Conservation (phyloP, 2,797 vertebrate genomes). For the Cyclura pinguis region DNA sequence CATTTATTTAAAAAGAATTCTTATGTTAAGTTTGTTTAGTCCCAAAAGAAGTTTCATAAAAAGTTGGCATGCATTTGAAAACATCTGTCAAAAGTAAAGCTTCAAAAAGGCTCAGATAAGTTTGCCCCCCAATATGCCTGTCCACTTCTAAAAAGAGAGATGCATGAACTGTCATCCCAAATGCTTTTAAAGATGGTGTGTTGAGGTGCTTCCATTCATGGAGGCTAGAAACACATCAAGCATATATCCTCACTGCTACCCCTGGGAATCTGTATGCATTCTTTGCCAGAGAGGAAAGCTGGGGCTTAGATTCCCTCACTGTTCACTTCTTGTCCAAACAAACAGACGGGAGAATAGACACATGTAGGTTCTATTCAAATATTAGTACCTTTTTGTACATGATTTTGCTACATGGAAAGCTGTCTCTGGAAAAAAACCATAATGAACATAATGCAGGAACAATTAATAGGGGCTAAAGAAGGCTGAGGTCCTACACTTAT, state of each 20-base stretch:
- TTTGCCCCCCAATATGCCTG: not conserved
- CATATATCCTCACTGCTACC: not conserved
- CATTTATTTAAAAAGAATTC: not conserved
- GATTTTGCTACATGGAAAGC: not conserved
- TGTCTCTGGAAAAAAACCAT: not conserved
- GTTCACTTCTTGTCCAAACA: not conserved
- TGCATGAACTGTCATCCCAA: not conserved
- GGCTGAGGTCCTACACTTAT: not conserved
- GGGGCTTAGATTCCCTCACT: not conserved
- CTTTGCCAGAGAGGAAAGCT: not conserved
- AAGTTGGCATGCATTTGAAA: slow-evolving; percentile 37
- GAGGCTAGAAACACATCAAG: not conserved
- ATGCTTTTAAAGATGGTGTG: not conserved
- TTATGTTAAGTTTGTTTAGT: not conserved
- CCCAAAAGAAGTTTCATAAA: not conserved
- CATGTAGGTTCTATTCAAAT: not conserved
- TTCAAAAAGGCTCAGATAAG: slow-evolving; percentile 12
- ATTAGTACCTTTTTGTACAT: not conserved
- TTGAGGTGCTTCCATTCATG: not conserved
- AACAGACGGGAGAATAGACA: not conserved
- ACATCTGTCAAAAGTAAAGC: slow-evolving; percentile 21
- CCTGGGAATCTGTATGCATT: not conserved
- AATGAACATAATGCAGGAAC: not conserved
- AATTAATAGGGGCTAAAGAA: not conserved
- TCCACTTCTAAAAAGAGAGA: not conserved